Evolutionary conservation across 2,797 vertebrate species (phyloP), one percentile per base, ranked within the genome.

Genomic region (Oryzias dopingdopingensis): DNA sequence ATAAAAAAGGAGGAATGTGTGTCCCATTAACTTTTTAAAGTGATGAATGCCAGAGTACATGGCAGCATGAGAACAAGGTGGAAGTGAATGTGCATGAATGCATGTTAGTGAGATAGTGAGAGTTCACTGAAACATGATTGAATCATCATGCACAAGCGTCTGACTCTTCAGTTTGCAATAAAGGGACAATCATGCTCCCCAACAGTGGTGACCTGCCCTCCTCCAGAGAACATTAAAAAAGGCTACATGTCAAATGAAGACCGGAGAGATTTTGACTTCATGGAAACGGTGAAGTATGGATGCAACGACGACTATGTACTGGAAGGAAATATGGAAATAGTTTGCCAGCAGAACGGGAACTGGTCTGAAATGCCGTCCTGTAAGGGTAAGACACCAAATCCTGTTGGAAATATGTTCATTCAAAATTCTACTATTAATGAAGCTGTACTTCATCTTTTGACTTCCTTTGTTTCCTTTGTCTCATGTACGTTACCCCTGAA

Each of bases 331-430:
- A 23, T 72, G 12, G 76, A 89, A 58, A 87, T 87, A 32, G 85
- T 85, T 23, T 96, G 95, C 53, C 82, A 86, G 45, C 65, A 82
- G 54, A 71, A 86, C 24, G 94, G 94, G 2, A 61, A 67, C 0
- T 97, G 95, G 95, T 94, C 94, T 65, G 67, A 83, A 22, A 90
- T 87, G 72, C 94, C 95, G 23, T 80, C 59, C 42, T 97, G 95
- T 55, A 94, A 88, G 86, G 93, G 95, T 96, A 89, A 7, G 60
- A 43, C 5, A 20, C 6, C 12, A 49, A 14, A 18, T 1, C 44
- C 1, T 29, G 62, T 57, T 42, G 16, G 6, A 23, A 24, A 46
- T 18, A 13, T 37, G 6, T 15, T 22, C 41, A 42, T 37, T 22
- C 15, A 6, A 56, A 14, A 22, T 29, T 56, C 14, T 15, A 17